A percentile compares a stretch with the other conserved stretches of the same genome.
Conservation (phyloP, 1,140 invertebrate species). For the Nephila pilipes region DNA sequence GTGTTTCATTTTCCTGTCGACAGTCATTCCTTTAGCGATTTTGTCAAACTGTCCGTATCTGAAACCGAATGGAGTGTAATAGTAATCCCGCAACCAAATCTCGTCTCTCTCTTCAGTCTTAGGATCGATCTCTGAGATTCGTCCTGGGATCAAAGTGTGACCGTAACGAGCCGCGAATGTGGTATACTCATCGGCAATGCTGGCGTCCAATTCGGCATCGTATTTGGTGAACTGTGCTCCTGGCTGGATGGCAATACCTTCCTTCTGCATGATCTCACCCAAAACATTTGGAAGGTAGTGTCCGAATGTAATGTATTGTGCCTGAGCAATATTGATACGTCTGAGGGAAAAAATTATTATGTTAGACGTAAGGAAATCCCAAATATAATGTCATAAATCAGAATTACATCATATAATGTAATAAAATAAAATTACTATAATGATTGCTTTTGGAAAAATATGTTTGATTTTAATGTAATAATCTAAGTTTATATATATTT, state of each 20-base stretch:
- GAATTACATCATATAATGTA: too few species aligned
- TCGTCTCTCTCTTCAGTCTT: slow-evolving; percentile 45
- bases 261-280: slow-evolving; percentile 79
- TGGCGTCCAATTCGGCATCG: slow-evolving; percentile 77
- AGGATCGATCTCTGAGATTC: slow-evolving; percentile 62
- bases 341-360: slow-evolving; percentile 48
- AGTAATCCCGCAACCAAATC: slow-evolving; percentile 57
- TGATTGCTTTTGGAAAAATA: too few species aligned
- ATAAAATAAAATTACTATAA: too few species aligned
- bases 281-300: slow-evolving; percentile 84
- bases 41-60: slow-evolving; percentile 78
- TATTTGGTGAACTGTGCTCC: slow-evolving; percentile 63
- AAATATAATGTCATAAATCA: too few species aligned
- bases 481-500: too few species aligned
- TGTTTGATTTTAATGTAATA: too few species aligned
- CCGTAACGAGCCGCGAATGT: slow-evolving; percentile 76
- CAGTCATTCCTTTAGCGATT: slow-evolving; percentile 75
- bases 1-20: slow-evolving; percentile 68
- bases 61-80: slow-evolving; percentile 73
- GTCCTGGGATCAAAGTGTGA: slow-evolving; percentile 62
- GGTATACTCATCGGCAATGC: slow-evolving; percentile 79
- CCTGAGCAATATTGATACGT: slow-evolving; percentile 78
- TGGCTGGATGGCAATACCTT: slow-evolving; percentile 62
- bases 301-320: slow-evolving; percentile 83
- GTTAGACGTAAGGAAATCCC: too few species aligned